Base-by-base conservation (phyloP, 2,113 vertebrate genomes). In the Serinus canaria region DNA sequence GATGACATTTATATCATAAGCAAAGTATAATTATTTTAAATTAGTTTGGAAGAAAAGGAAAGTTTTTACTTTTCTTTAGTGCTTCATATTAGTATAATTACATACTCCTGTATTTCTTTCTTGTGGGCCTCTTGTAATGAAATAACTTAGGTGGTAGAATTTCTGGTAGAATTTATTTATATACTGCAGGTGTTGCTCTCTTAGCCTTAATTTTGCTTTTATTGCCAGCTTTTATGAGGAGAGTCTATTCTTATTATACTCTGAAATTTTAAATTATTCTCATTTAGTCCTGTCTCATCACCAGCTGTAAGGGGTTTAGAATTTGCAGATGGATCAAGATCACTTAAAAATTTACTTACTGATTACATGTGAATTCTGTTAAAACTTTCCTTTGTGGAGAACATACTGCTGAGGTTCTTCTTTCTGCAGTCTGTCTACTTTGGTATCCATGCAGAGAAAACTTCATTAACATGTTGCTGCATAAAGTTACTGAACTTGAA, bases 51-150 rank as follows among this genome's bases (percentile, higher is more conserved):
- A 60, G 94, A 96, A 95, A 92, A 92, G 49, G 78, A 21, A 96
- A 96, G 63, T 69, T 92, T 96, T 94, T 93, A 64, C 49, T 56
- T 77, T 19, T 69, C 74, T 88, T 87, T 95, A 83, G 64, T 77
- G 66, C 62, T 90, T 94, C 59, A 35, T 97, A 74, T 94, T 95
- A 89, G 53, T 37, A 44, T 76, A 81, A 90, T 96, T 96, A 47
- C 67, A 68, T 86, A 70, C 7, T 94, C 55, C 60, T 96, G 30
- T 96, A 75, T 95, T 95, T 96, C 55, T 96, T 95, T 96, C 84
- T 95, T 92, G 39, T 33, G 31, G 91, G 81, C 83, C 77, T 74
- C 89, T 85, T 92, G 43, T 83, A 67, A 62, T 81, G 13, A 87
- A 84, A 35, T 86, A 89, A 83, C 7, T 60, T 77, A 16, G 4